Evolutionary conservation across 2,888 invertebrate genomes (phyloP).

Genomic region (Dicyrtomina minuta): DNA sequence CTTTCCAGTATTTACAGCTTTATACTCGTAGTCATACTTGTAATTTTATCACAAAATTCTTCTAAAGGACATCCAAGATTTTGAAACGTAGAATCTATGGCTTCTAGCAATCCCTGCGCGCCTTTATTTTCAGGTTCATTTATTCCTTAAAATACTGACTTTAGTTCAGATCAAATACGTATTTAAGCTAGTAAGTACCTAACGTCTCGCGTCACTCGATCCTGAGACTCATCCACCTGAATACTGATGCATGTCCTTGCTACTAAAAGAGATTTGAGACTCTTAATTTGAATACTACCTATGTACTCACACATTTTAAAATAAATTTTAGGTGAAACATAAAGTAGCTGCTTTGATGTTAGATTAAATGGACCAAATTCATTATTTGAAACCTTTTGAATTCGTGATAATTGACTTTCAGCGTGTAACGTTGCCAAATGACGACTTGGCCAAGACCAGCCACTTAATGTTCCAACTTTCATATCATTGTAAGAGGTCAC

Average conservation of each 20-base stretch:
- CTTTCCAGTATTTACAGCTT: background rate
- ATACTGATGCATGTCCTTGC: background rate
- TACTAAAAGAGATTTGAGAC: background rate
- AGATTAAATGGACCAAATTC: background rate
- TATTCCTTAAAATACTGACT: no score
- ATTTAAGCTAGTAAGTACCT: no score
- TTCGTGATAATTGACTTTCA: background rate
- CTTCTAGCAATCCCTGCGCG: background rate
- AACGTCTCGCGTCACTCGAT: background rate
- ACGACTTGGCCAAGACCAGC: background rate
- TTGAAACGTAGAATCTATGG: no score
- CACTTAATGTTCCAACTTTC: no score
- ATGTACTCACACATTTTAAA: background rate
- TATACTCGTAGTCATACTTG: no score
- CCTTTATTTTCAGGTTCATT: background rate
- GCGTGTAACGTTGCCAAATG: background rate
- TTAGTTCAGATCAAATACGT: no score
- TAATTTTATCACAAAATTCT: no score
- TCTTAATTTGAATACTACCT: background rate
- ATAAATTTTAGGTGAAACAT: slow-evolving; percentile 3
- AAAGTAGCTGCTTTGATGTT: background rate
- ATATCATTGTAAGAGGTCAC: background rate
- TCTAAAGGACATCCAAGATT: no score
- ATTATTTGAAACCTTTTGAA: background rate
- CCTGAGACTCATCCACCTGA: background rate